Conservation (phyloP, 2,797 vertebrate species). For the Coendou prehensilis region DNA sequence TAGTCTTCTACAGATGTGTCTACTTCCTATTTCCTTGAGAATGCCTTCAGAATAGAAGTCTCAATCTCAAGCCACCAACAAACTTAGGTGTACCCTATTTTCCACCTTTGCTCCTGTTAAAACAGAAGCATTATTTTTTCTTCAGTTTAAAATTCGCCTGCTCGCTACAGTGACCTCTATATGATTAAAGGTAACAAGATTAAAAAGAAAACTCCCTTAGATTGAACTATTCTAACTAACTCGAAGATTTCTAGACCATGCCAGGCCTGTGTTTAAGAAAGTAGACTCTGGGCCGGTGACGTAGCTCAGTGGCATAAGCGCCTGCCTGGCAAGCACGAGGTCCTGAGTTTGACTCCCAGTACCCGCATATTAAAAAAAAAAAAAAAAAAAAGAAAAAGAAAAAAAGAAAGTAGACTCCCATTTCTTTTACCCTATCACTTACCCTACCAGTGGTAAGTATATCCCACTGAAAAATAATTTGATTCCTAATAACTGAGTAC, state of each 20-base stretch:
- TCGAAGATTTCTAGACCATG: slow-evolving; percentile 65
- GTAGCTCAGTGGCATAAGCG: too few relatives aligned
- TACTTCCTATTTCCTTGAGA: slow-evolving; percentile 43
- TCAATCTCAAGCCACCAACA: not conserved
- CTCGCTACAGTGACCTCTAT: not conserved
- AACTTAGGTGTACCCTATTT: slow-evolving; percentile 2
- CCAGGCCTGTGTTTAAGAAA: slow-evolving; percentile 49
- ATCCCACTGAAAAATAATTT: slow-evolving; percentile 33
- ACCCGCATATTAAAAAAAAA: too few relatives aligned
- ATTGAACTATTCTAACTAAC: slow-evolving; percentile 61
- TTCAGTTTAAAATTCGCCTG: not conserved
- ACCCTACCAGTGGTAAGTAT: not conserved
- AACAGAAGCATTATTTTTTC: slow-evolving; percentile 12
- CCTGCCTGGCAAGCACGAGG: too few relatives aligned
- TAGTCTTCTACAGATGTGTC: not conserved
- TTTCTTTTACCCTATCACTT: not conserved
- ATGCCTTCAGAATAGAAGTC: slow-evolving; percentile 44
- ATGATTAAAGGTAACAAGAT: slow-evolving; percentile 49
- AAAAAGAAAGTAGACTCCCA: not conserved
- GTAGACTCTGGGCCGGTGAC: not conserved
- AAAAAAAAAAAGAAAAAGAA: too few relatives aligned
- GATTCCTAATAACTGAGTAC: slow-evolving; percentile 12
- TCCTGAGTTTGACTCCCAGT: too few relatives aligned
- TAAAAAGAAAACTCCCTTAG: slow-evolving; percentile 42
- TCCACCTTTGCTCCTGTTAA: slow-evolving; percentile 4